These are phyloP conservation scores for Eumerus sabulonum DNA, from an alignment of 2,888 invertebrate genomes.

Conservation along the genomic window DNA sequence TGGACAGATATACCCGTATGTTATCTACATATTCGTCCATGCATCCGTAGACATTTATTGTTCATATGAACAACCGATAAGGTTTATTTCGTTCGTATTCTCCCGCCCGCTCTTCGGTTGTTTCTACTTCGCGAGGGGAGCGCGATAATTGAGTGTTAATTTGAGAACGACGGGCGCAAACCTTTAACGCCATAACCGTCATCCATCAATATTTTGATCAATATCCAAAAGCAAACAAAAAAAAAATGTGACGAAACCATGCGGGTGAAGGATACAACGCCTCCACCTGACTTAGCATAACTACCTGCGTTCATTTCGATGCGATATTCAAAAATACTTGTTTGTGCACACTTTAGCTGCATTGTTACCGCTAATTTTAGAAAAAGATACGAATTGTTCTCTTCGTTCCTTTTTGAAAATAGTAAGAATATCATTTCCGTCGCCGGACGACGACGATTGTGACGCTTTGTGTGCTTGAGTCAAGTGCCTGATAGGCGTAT, in stretches of 20 bases:
- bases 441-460: constrained; percentile 6
- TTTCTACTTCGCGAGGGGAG: too few relatives aligned
- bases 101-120: background rate
- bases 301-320: too few relatives aligned
- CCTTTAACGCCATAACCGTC: constrained; percentile 33
- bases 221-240: background rate
- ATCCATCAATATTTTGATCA: constrained; percentile 23
- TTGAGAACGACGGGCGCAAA: constrained; percentile 6
- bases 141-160: constrained; percentile 48
- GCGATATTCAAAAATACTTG: too few relatives aligned
- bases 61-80: constrained; percentile 29
- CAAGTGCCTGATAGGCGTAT: constrained; percentile 49
- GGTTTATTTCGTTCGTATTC: constrained; percentile 17
- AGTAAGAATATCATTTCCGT: constrained; percentile 33
- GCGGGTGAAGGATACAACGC: too few relatives aligned
- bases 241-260: too few relatives aligned
- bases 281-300: too few relatives aligned
- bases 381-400: constrained; percentile 27
- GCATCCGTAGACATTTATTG: too few relatives aligned
- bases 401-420: too few relatives aligned
- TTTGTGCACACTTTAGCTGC: background rate
- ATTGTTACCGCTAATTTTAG: constrained; percentile 52
- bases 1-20: background rate
- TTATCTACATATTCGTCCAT: too few relatives aligned
- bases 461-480: constrained; percentile 19